Evolutionary conservation across 2,113 vertebrate species (phyloP), one percentile per base, ranked within the genome.

Genomic region (Syngnathus typhle): DNA sequence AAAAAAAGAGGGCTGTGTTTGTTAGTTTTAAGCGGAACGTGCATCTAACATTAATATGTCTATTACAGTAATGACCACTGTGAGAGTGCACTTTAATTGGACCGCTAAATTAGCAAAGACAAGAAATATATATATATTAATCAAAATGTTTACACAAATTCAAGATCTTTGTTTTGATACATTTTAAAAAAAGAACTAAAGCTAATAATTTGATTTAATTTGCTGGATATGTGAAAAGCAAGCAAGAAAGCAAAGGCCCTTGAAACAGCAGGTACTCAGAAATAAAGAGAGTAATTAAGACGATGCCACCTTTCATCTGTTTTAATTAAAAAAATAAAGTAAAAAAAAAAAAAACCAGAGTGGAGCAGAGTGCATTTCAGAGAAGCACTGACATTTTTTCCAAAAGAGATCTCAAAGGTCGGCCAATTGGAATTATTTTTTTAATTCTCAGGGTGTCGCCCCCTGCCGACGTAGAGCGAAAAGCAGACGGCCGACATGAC

Each of bases 381-480:
- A 32, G 55, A 58, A 36, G 55, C 5, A 6, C 55, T 58, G 55
- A 58, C 55, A 58, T 58, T 58, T 32, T 58, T 58, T 21, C 52
- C 27, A 32, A 58, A 58, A 58, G 55, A 58, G 55, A 58, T 27
- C 36, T 58, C 13, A 58, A 58, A 58, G 55, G 55, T 58, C 27
- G 36, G 12, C 27, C 12, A 23, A 32, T 13, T 36, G 19, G 19
- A 2, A 27, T 27, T 27, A 27, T 54, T 21, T 5, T 12, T 23
- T 11, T 23, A 32, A 32, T 56, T 27, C 55, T 16, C 27, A 1
- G 23, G 6, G 27, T 58, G 27, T 32, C 55, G 55, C 55, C 55
- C 55, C 55, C 55, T 58, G 27, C 27, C 27, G 55, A 36, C 47
- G 47, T n/a, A 7, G 6, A n/a, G 18, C 47, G 15, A 49, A 6